Conservation (phyloP, 2,888 invertebrate species). For the Caenorhabditis parvicauda region DNA sequence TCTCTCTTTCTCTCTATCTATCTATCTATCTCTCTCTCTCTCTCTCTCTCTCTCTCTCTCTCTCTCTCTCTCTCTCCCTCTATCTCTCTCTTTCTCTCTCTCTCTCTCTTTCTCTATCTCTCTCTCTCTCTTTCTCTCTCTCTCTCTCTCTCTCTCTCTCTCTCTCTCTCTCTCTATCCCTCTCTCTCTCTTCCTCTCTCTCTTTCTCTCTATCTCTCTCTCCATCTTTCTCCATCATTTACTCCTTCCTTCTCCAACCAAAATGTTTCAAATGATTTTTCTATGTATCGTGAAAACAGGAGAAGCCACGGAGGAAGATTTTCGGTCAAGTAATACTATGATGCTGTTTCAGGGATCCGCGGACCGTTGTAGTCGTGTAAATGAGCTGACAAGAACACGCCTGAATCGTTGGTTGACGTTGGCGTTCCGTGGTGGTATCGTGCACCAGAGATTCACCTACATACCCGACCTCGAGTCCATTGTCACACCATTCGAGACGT, state of each 20-base stretch:
- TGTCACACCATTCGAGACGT: slow-evolving; percentile 13
- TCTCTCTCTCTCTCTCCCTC: slow-evolving; percentile 7
- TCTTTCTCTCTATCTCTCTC: not conserved
- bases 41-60: slow-evolving; percentile 8
- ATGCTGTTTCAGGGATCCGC: too few relatives aligned
- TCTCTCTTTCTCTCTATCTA: slow-evolving; percentile 1
- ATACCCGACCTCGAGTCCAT: slow-evolving; percentile 14
- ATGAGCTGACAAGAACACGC: too few relatives aligned
- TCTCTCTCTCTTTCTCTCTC: slow-evolving; percentile 1
- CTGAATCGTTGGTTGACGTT: slow-evolving; percentile 17
- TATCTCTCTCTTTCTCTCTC: not conserved
- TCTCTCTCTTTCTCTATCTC: slow-evolving; percentile 8
- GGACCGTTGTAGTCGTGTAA: too few relatives aligned
- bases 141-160: not conserved
- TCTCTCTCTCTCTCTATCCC: slow-evolving; percentile 2
- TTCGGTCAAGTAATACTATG: too few relatives aligned
- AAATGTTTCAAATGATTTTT: slow-evolving; percentile 5
- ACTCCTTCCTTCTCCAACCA: not conserved
- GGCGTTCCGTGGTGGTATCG: slow-evolving; percentile 8
- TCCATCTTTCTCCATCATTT: slow-evolving; percentile 1
- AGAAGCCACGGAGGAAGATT: too few relatives aligned
- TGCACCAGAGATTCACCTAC: slow-evolving; percentile 5
- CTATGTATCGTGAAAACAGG: too few relatives aligned
- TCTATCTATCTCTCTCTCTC: not conserved
- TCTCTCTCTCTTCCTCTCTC: slow-evolving; percentile 9